A percentile compares a stretch with the other conserved stretches of the same genome.
These are phyloP conservation scores for Dinomys branickii DNA, from an alignment of 2,113 vertebrate species.

Conservation along the genomic window DNA sequence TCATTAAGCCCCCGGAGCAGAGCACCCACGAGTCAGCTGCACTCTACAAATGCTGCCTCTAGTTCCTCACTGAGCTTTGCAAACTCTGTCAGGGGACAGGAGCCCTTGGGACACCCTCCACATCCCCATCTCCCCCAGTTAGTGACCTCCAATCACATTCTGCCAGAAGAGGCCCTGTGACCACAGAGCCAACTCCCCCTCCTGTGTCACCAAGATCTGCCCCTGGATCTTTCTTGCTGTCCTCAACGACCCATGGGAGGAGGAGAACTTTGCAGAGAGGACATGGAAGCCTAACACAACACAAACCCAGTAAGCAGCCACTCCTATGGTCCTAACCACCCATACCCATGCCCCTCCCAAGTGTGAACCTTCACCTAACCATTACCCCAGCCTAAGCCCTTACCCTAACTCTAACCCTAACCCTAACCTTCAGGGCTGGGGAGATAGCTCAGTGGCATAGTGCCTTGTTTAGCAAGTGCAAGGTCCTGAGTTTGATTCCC, in stretches of 20 bases:
- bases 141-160: background rate
- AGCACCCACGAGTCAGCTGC: background rate
- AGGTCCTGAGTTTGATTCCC: no score
- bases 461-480: no score
- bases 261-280: background rate
- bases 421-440: background rate
- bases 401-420: background rate
- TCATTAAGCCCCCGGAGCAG: background rate
- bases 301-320: background rate
- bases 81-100: no score
- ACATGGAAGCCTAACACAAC: background rate
- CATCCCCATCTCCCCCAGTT: background rate
- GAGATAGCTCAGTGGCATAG: no score
- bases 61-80: background rate
- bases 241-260: background rate
- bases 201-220: background rate
- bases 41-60: no score
- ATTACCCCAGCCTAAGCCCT: background rate
- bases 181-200: fast-evolving
- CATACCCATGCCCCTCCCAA: background rate
- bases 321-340: background rate
- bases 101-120: background rate
- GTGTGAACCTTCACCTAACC: background rate
- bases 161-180: background rate
- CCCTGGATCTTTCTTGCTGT: background rate